phyloP scores from a whole-genome alignment of 2,888 invertebrate species.

The Oxyteleia sp. region DNA sequence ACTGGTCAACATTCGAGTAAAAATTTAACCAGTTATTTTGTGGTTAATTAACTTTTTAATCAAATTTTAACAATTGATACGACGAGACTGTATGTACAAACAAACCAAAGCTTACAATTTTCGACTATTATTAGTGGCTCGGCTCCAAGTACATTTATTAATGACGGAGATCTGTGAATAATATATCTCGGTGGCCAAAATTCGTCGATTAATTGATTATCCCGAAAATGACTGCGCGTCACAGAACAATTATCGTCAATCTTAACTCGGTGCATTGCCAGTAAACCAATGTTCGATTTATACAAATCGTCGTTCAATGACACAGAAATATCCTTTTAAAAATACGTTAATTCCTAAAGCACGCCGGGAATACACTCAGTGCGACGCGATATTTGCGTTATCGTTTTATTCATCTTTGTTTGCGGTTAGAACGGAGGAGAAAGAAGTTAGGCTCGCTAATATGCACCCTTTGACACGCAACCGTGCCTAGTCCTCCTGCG shows the following conservation, averaged over 20 bases:
- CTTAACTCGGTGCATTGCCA: slow-evolving; percentile 1
- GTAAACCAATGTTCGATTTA: slow-evolving; percentile 20
- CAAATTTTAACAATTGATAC: too few relatives aligned
- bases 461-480: slow-evolving; percentile 52
- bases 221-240: slow-evolving; percentile 13
- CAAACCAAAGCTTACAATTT: slow-evolving; percentile 9
- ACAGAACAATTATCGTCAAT: slow-evolving; percentile 22
- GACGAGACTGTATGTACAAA: slow-evolving; percentile 23
- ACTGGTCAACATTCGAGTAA: too few relatives aligned
- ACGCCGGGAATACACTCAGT: background rate
- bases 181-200: background rate
- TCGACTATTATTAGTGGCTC: background rate
- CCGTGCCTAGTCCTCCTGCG: slow-evolving; percentile 37
- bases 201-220: slow-evolving; percentile 22
- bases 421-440: slow-evolving; percentile 9
- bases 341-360: slow-evolving; percentile 6
- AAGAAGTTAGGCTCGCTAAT: slow-evolving; percentile 12
- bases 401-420: background rate
- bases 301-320: slow-evolving; percentile 9
- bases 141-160: too few relatives aligned
- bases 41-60: too few relatives aligned
- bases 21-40: too few relatives aligned
- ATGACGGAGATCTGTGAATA: too few relatives aligned
- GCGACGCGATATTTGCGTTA: background rate
- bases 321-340: slow-evolving; percentile 5